A percentile compares a stretch with the other conserved stretches of the same genome.
phyloP scores from a whole-genome alignment of 2,797 vertebrate genomes.

The Rhynchonycteris naso region DNA sequence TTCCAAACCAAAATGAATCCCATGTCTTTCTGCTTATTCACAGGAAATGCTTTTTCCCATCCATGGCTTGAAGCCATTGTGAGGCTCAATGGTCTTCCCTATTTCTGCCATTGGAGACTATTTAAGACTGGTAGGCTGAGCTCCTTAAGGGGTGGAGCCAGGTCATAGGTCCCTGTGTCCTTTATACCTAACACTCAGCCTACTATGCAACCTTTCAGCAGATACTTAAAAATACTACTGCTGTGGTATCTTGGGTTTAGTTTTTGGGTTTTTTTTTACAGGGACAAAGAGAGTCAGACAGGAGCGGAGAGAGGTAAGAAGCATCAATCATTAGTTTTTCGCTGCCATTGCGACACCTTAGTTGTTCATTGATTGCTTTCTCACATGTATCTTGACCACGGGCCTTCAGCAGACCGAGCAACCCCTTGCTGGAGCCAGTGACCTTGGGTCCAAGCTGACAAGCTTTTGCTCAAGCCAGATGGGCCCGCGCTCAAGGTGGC shows the following conservation, averaged over 20 bases:
- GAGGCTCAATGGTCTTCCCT: not conserved
- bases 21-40: not conserved
- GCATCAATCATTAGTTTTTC: too few relatives aligned
- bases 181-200: not conserved
- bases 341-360: too few relatives aligned
- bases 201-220: not conserved
- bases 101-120: not conserved
- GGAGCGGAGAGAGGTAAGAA: too few relatives aligned
- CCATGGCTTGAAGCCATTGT: not conserved
- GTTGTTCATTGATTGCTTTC: too few relatives aligned
- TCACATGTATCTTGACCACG: too few relatives aligned
- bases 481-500: too few relatives aligned
- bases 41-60: not conserved
- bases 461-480: too few relatives aligned
- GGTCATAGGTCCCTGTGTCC: not conserved
- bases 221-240: not conserved
- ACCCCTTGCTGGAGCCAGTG: too few relatives aligned
- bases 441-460: too few relatives aligned
- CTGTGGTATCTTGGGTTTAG: not conserved
- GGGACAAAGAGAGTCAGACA: too few relatives aligned
- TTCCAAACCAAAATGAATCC: not conserved
- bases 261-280: too few relatives aligned
- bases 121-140: not conserved
- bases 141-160: not conserved
- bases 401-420: too few relatives aligned